Percentiles rank a stretch among this genome's conserved stretches.
Evolutionary conservation across 2,888 invertebrate genomes (phyloP).

Genomic region (Crocallis elinguaria): DNA sequence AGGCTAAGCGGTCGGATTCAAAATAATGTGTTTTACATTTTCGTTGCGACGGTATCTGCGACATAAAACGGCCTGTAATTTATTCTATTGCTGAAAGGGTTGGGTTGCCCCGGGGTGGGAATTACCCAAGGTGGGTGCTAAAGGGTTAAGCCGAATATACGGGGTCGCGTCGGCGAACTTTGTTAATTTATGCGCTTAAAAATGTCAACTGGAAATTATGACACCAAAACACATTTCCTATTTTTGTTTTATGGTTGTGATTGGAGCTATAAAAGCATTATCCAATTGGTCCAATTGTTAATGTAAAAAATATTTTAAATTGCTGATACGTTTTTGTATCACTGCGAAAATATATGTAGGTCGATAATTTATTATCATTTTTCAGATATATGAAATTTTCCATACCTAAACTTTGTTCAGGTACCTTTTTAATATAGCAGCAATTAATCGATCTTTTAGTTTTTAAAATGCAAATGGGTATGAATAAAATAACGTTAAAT

Average conservation of each 20-base stretch:
- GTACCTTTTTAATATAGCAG: too few relatives aligned
- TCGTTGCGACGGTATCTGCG: constrained; percentile 81
- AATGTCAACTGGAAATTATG: constrained; percentile 85
- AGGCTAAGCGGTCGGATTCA: constrained; percentile 82
- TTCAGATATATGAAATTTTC: too few relatives aligned
- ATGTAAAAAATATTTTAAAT: neutral
- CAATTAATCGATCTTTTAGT: too few relatives aligned
- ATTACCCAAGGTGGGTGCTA: constrained; percentile 85
- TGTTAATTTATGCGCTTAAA: constrained; percentile 85
- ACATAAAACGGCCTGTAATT: constrained; percentile 84
- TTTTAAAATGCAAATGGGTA: too few relatives aligned
- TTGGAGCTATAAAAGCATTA: constrained; percentile 40
- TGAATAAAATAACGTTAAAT: constrained; percentile 21
- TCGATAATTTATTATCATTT: neutral
- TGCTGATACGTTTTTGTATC: neutral
- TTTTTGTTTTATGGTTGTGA: constrained; percentile 67
- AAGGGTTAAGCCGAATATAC: constrained; percentile 85
- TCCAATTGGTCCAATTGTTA: constrained; percentile 6
- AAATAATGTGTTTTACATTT: constrained; percentile 84
- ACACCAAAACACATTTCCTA: constrained; percentile 83
- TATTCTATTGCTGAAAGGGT: constrained; percentile 86
- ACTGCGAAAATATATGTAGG: neutral
- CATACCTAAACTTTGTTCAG: too few relatives aligned
- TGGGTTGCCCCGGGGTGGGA: constrained; percentile 80
- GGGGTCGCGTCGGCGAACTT: constrained; percentile 82